Base-by-base conservation (phyloP, 1,140 invertebrate species). In the Brachionus asplanchnoidis region DNA sequence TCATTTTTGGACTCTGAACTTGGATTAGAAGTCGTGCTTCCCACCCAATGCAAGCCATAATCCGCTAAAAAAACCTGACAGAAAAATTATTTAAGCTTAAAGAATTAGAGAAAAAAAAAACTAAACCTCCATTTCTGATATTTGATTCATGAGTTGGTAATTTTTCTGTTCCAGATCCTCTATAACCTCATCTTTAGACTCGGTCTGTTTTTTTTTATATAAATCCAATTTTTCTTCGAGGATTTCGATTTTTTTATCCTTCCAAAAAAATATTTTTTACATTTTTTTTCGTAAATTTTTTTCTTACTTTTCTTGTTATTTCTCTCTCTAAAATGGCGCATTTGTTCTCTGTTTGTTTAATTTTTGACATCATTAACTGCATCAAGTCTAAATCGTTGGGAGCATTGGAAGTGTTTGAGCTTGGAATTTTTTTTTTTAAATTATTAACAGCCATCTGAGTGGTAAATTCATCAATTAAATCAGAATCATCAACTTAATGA, bases 391-490 rank as follows among this genome's bases (percentile, higher is more conserved):
- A 20, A 77, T 77, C 73, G n/a, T 77, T 77, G 20, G 73, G 73
- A 77, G 73, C 73, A 77, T 12, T 77, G 2, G 40, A 4, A 50
- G 1, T 26, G 12, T 46, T 46, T 26, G 20, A 9, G n/a, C 9
- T 23, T 12, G 17, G 17, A 26, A 77, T 12, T 26, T 77, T 28
- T 26, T 36, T 77, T 28, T 50, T 77, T 9, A 77, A 50, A 50
- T 77, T 77, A 77, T 46, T 50, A 12, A 77, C 44, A 77, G 73
- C 73, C 73, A 77, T 77, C 23, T 77, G 40, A 20, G 73, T 77
- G 8, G 73, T 77, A 36, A 77, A 28, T 23, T 77, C 73, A 46
- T 77, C 73, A 50, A 77, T 77, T 50, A 77, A 46, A 77, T 77
- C 73, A 0, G 73, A 77, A 12, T 77, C 73, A 77, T 77, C 73